Conservation (phyloP, 1,140 invertebrate species). For the Bombus soroeensis region DNA sequence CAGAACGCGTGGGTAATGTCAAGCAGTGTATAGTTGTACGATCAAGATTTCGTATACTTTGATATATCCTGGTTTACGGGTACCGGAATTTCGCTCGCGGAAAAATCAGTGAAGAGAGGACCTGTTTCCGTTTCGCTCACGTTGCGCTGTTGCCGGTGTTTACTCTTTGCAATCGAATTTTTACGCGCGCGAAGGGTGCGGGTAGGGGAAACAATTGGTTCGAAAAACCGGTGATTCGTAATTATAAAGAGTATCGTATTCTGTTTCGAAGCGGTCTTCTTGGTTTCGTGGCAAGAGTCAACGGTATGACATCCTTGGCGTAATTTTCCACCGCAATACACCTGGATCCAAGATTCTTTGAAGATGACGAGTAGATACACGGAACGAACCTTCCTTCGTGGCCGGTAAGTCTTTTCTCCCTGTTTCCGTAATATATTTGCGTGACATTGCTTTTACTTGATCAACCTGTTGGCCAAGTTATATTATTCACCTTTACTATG, state of each 20-base stretch:
- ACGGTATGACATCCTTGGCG: slow-evolving; percentile 41
- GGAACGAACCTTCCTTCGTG: slow-evolving; percentile 40
- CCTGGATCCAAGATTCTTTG: slow-evolving; percentile 35
- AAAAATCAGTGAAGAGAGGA: slow-evolving; percentile 14
- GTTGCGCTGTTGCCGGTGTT: slow-evolving; percentile 49
- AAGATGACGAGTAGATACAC: slow-evolving; percentile 55
- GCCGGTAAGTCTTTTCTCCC: slow-evolving; percentile 38
- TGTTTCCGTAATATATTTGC: slow-evolving; percentile 16
- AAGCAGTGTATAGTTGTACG: slow-evolving; percentile 11
- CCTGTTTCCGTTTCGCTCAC: slow-evolving; percentile 22
- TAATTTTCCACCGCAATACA: slow-evolving; percentile 50
- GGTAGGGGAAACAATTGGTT: background rate
- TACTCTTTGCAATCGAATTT: slow-evolving; percentile 15
- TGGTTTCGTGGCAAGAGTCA: slow-evolving; percentile 32
- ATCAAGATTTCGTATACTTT: background rate
- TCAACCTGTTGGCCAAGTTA: slow-evolving; percentile 16
- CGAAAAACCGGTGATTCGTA: background rate
- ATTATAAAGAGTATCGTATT: slow-evolving; percentile 14
- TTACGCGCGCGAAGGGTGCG: slow-evolving; percentile 26
- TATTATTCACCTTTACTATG: slow-evolving; percentile 1
- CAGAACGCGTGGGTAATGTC: slow-evolving; percentile 49
- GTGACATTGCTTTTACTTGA: slow-evolving; percentile 32
- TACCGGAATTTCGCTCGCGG: background rate
- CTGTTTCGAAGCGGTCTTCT: slow-evolving; percentile 32
- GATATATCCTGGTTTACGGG: background rate